phyloP scores from a whole-genome alignment of 2,113 vertebrate genomes.

The Pipa parva region DNA sequence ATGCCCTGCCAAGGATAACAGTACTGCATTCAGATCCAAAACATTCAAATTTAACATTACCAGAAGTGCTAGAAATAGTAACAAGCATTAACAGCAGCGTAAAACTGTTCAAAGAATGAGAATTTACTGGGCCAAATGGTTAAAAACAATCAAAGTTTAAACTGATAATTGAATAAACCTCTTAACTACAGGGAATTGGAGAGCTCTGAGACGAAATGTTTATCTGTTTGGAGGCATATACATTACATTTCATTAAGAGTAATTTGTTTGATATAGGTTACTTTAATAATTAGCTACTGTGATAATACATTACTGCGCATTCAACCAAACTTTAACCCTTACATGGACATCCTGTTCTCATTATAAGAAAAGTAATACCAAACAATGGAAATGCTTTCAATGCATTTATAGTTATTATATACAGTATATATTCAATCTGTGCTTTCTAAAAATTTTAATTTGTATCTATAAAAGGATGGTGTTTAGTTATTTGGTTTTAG shows the following conservation, averaged over 20 bases:
- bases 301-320: constrained; percentile 11
- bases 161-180: constrained; percentile 68
- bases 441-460: no score
- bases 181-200: constrained; percentile 52
- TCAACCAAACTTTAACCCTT: constrained; percentile 15
- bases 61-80: no score
- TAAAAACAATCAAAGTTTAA: constrained; percentile 63
- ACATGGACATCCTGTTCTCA: no score
- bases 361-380: no score
- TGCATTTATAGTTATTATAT: no score
- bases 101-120: constrained; percentile 54
- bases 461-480: no score
- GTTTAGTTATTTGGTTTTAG: no score
- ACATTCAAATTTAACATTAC: no score
- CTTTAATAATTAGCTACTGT: background rate
- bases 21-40: no score
- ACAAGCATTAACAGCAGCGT: constrained; percentile 19
- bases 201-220: constrained; percentile 13
- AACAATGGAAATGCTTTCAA: no score
- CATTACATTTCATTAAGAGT: background rate
- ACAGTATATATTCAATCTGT: no score
- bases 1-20: no score
- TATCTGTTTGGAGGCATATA: background rate
- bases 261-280: accelerated
- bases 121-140: constrained; percentile 50